A percentile compares a stretch with the other conserved stretches of the same genome.
Evolutionary conservation across 2,113 vertebrate genomes (phyloP).

Genomic region (Malaclemys terrapin): DNA sequence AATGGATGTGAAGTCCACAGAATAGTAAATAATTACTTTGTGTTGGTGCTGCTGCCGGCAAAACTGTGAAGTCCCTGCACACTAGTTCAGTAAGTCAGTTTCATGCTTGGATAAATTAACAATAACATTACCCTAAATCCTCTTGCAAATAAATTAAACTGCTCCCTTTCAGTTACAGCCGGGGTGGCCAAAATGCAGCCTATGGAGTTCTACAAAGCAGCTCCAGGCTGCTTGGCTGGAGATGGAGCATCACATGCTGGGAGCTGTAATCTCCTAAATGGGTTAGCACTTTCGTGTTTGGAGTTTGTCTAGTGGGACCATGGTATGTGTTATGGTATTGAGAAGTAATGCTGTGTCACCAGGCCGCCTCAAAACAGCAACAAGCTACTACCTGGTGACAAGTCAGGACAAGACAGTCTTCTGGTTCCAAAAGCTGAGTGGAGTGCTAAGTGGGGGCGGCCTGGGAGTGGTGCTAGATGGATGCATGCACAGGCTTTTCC

Average conservation of each 20-base stretch:
- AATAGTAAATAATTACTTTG: rapidly evolving
- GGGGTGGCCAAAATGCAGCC: background rate
- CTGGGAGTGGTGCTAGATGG: background rate
- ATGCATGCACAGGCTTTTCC: background rate
- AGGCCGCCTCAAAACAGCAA: background rate
- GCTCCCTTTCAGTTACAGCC: background rate
- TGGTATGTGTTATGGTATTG: background rate
- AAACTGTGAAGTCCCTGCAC: background rate
- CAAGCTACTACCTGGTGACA: background rate
- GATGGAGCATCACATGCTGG: background rate
- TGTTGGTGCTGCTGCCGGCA: background rate
- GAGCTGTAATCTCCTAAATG: background rate
- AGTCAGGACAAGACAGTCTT: background rate
- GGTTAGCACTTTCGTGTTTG: background rate
- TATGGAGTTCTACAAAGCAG: background rate
- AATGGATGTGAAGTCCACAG: background rate
- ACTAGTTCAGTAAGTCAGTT: background rate
- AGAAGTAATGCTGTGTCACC: background rate
- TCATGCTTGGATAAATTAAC: background rate
- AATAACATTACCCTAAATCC: background rate
- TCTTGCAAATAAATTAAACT: background rate
- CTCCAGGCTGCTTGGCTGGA: background rate
- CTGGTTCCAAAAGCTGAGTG: background rate
- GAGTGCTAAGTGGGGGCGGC: background rate
- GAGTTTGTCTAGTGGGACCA: background rate